Percentiles rank a stretch among this genome's conserved stretches.
Evolutionary conservation across 2,797 vertebrate species (phyloP).

Genomic region (Pseudocheirus occidentalis): DNA sequence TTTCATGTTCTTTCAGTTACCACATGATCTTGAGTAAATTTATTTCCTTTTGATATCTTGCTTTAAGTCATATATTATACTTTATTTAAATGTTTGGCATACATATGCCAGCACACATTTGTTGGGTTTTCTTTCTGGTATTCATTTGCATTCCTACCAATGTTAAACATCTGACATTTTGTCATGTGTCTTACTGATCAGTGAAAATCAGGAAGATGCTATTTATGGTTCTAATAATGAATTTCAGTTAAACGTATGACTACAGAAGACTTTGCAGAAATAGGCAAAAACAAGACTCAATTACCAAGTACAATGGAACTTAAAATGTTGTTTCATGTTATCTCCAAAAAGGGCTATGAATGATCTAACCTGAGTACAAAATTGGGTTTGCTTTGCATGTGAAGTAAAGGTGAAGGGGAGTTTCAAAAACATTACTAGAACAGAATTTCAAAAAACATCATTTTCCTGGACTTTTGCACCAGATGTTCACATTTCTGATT

Average conservation of each 20-base stretch:
- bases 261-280: neutral
- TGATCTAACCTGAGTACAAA: neutral
- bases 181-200: conserved; percentile 22
- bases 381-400: neutral
- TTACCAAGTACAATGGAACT: conserved; percentile 36
- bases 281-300: conserved; percentile 20
- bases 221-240: conserved; percentile 14
- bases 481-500: conserved; percentile 33
- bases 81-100: neutral
- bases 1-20: conserved; percentile 2
- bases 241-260: conserved; percentile 34
- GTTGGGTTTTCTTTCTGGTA: neutral
- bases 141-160: conserved; percentile 1
- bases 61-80: neutral
- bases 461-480: neutral
- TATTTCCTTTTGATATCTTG: conserved; percentile 5
- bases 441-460: neutral
- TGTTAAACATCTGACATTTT: conserved; percentile 31
- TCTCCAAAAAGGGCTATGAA: neutral
- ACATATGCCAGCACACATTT: neutral
- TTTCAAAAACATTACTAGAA: conserved; percentile 10
- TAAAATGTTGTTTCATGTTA: neutral
- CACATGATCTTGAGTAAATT: conserved; percentile 1
- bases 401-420: neutral
- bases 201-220: conserved; percentile 14